Percentiles rank a stretch among this genome's conserved stretches.
Conservation (phyloP, 2,888 invertebrate species). For the Eristalis pertinax region DNA sequence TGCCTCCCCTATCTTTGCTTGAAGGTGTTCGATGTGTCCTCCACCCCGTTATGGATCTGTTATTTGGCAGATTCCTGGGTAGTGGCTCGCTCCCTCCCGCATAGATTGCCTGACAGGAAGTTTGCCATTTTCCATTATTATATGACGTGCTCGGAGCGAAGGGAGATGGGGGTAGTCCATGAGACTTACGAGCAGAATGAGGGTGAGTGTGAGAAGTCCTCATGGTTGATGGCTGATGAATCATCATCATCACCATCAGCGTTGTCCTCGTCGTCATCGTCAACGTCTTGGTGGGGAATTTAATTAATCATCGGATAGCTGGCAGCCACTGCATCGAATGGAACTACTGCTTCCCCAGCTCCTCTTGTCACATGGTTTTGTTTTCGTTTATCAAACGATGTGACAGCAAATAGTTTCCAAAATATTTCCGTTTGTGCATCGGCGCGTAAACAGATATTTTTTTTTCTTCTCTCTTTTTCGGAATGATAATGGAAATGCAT, state of each 20-base stretch:
- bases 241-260: slow-evolving; percentile 39
- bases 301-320: slow-evolving; percentile 65
- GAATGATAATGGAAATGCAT: slow-evolving; percentile 27
- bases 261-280: slow-evolving; percentile 15
- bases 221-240: slow-evolving; percentile 60
- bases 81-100: slow-evolving; percentile 17
- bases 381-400: slow-evolving; percentile 25
- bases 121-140: slow-evolving; percentile 61
- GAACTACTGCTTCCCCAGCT: slow-evolving; percentile 3
- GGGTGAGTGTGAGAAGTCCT: slow-evolving; percentile 3
- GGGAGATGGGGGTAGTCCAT: background rate
- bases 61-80: slow-evolving; percentile 53
- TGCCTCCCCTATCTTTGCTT: background rate
- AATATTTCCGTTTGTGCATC: slow-evolving; percentile 22
- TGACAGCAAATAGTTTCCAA: slow-evolving; percentile 17
- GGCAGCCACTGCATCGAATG: slow-evolving; percentile 15
- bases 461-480: slow-evolving; percentile 9
- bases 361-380: slow-evolving; percentile 42
- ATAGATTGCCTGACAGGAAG: slow-evolving; percentile 62
- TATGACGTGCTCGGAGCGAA: slow-evolving; percentile 12
- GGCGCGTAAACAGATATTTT: background rate
- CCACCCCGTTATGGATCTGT: slow-evolving; percentile 56
- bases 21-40: slow-evolving; percentile 40
- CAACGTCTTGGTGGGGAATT: slow-evolving; percentile 35
- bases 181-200: background rate